A percentile compares a stretch with the other conserved stretches of the same genome.
These are phyloP conservation scores for Falco peregrinus DNA, from an alignment of 2,797 vertebrate species.

Conservation along the genomic window DNA sequence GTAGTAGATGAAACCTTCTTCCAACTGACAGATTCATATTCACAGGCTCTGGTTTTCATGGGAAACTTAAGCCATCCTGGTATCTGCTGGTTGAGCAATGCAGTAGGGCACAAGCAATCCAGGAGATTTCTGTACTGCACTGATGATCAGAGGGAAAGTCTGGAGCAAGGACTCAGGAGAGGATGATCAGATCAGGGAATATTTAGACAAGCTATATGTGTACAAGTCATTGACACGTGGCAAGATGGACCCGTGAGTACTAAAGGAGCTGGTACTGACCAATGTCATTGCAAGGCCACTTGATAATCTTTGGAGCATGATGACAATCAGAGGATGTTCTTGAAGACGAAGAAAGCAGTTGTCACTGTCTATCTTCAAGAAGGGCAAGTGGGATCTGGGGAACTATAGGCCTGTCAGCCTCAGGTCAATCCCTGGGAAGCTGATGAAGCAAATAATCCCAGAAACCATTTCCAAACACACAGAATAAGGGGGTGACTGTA, in stretches of 20 bases:
- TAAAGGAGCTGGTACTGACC: neutral
- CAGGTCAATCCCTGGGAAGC: neutral
- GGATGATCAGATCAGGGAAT: neutral
- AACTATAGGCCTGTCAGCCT: neutral
- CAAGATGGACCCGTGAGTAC: neutral
- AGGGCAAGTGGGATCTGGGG: neutral
- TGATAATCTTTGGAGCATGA: neutral
- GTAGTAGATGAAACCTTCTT: neutral
- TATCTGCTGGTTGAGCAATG: neutral
- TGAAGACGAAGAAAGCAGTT: neutral
- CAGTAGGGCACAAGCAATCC: neutral
- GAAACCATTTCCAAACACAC: neutral
- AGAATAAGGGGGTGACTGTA: neutral
- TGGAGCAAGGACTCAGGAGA: neutral
- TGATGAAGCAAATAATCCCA: neutral
- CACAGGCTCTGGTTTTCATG: neutral
- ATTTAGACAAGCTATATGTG: neutral
- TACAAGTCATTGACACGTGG: neutral
- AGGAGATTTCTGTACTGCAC: neutral
- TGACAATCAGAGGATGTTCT: neutral
- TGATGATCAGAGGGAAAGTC: neutral
- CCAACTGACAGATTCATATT: neutral
- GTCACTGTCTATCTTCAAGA: neutral
- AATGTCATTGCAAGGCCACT: neutral
- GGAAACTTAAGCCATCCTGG: neutral